These are phyloP conservation scores for Carpatolechia fugitivella DNA, from an alignment of 2,888 invertebrate genomes.

Conservation along the genomic window DNA sequence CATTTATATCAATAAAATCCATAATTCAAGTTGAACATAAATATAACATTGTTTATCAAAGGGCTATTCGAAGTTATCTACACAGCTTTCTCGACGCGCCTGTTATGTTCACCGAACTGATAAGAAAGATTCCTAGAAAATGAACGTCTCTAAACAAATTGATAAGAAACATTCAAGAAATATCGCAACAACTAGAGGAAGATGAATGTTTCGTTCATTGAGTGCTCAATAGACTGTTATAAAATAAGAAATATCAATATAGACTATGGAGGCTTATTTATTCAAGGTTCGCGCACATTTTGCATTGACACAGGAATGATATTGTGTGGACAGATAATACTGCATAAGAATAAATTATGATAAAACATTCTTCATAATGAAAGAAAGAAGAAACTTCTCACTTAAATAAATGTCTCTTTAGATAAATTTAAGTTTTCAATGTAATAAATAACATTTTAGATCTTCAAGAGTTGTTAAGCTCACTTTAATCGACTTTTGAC, in stretches of 20 bases:
- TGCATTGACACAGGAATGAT: background rate
- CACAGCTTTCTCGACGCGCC: conserved; percentile 34
- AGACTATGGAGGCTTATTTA: background rate
- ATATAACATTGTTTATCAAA: conserved; percentile 5
- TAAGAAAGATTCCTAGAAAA: conserved; percentile 46
- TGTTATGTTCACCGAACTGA: conserved; percentile 50
- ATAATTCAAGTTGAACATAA: conserved; percentile 17
- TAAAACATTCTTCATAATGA: too few relatives aligned
- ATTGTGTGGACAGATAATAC: too few relatives aligned
- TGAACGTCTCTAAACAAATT: conserved; percentile 10
- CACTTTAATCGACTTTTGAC: too few relatives aligned
- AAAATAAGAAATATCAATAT: background rate
- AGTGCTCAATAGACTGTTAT: conserved; percentile 1
- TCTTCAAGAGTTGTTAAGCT: too few relatives aligned
- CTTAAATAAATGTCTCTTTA: too few relatives aligned
- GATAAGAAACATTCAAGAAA: conserved; percentile 13
- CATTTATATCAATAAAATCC: background rate
- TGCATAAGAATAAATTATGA: conserved; percentile 2
- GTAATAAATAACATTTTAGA: too few relatives aligned
- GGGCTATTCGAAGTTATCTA: conserved; percentile 17
- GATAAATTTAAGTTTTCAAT: too few relatives aligned
- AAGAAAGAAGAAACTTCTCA: too few relatives aligned
- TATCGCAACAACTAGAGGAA: background rate
- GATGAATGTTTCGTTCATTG: conserved; percentile 12
- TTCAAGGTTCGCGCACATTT: background rate